A percentile compares a stretch with the other conserved stretches of the same genome.
Evolutionary conservation across 2,888 invertebrate species (phyloP).

Genomic region (Tenthredo livida): DNA sequence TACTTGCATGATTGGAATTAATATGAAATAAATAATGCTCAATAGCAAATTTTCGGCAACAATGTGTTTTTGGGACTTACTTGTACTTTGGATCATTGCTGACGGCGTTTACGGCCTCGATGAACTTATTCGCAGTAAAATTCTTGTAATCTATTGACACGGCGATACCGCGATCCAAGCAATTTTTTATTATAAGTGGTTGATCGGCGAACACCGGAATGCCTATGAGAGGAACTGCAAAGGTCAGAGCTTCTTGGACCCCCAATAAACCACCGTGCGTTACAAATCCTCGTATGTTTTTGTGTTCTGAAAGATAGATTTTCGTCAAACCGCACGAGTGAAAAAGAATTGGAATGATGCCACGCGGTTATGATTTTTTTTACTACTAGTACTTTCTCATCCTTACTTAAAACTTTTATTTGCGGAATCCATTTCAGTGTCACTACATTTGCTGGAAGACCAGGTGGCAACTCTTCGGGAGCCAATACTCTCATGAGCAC

Average conservation of each 20-base stretch:
- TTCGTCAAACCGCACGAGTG: neutral
- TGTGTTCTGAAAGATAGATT: conserved; percentile 60
- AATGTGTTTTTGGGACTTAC: conserved; percentile 49
- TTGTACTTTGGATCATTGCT: conserved; percentile 67
- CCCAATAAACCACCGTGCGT: conserved; percentile 70
- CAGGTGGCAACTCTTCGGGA: conserved; percentile 67
- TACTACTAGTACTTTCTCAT: neutral
- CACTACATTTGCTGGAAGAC: conserved; percentile 72
- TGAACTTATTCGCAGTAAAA: conserved; percentile 73
- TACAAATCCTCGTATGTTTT: conserved; percentile 66
- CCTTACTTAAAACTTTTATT: conserved; percentile 68
- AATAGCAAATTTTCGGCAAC: neutral
- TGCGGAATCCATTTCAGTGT: conserved; percentile 71
- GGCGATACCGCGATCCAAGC: conserved; percentile 63
- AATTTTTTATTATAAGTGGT: conserved; percentile 64
- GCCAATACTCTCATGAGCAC: conserved; percentile 71
- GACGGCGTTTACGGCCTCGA: conserved; percentile 70
- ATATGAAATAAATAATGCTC: neutral
- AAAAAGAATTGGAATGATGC: neutral
- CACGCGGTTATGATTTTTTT: neutral
- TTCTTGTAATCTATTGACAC: conserved; percentile 58
- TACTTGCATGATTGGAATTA: neutral
- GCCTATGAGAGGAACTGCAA: conserved; percentile 68
- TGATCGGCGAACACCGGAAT: conserved; percentile 71
- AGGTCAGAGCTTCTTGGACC: conserved; percentile 65